Conservation (phyloP, 2,888 invertebrate species). For the Elmis aenea region DNA sequence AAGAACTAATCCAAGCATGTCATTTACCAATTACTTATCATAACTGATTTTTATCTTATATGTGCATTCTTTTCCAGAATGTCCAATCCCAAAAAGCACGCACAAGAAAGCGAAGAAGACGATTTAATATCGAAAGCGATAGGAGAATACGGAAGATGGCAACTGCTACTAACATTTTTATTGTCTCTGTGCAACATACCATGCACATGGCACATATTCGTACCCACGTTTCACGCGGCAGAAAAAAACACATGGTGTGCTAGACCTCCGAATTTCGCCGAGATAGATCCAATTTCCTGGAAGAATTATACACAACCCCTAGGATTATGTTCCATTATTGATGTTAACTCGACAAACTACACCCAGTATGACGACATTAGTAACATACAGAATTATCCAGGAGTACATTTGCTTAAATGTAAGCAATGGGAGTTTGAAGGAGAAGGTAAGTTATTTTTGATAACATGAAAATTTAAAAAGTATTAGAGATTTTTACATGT, state of each 20-base stretch:
- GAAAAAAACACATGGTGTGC: constrained; percentile 67
- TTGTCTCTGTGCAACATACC: constrained; percentile 73
- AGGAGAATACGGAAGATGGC: constrained; percentile 75
- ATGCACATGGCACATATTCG: constrained; percentile 76
- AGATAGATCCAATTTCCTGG: constrained; percentile 56
- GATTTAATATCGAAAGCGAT: constrained; percentile 65
- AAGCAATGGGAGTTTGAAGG: constrained; percentile 41
- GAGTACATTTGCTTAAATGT: constrained; percentile 30
- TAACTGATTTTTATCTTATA: too few species aligned
- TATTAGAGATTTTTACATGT: too few species aligned
- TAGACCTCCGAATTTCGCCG: constrained; percentile 53
- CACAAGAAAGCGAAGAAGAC: constrained; percentile 31
- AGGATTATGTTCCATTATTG: constrained; percentile 53
- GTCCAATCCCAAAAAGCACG: constrained; percentile 11
- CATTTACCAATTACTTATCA: too few species aligned
- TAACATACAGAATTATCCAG: constrained; percentile 18
- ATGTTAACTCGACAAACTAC: constrained; percentile 45
- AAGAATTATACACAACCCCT: constrained; percentile 61
- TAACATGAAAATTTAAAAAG: too few species aligned
- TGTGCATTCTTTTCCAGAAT: constrained; percentile 17
- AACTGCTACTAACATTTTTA: constrained; percentile 67
- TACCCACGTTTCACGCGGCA: constrained; percentile 69
- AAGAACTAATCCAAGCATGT: too few species aligned
- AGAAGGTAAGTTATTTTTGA: constrained; percentile 32
- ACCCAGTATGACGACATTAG: constrained; percentile 35